A percentile compares a stretch with the other conserved stretches of the same genome.
Conservation (phyloP, 2,888 invertebrate species). For the Hybos culiciformis region DNA sequence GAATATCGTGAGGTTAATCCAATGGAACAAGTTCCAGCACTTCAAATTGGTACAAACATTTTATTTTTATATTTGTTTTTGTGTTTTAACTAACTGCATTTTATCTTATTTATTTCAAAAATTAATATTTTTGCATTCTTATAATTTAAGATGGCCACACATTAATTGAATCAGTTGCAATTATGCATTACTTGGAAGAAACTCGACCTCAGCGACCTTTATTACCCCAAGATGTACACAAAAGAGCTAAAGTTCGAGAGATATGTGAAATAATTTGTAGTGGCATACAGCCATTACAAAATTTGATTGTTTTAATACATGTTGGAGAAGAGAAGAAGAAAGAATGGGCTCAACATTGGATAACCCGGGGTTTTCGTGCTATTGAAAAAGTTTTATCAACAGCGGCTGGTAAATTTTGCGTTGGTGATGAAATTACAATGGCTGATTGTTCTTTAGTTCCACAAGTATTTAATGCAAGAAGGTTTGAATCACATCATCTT, state of each 20-base stretch:
- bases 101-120: neutral
- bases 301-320: constrained; percentile 72
- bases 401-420: constrained; percentile 81
- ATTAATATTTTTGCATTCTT: neutral
- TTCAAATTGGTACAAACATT: constrained; percentile 56
- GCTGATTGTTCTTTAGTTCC: constrained; percentile 94
- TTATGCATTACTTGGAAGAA: constrained; percentile 94
- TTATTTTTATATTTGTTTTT: constrained; percentile 9
- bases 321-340: constrained; percentile 80
- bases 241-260: constrained; percentile 82
- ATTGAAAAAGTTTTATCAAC: constrained; percentile 74
- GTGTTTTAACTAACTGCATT: neutral
- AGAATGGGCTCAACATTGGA: constrained; percentile 91
- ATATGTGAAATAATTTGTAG: constrained; percentile 86
- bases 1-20: constrained; percentile 84
- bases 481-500: constrained; percentile 38
- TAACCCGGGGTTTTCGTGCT: constrained; percentile 75
- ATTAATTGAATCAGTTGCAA: constrained; percentile 61
- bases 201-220: constrained; percentile 72
- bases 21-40: constrained; percentile 87
- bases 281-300: constrained; percentile 94
- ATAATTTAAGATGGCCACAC: constrained; percentile 49
- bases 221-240: constrained; percentile 76
- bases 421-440: constrained; percentile 84
- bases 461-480: constrained; percentile 86